Conservation (phyloP, 2,113 vertebrate genomes). For the Danio rerio region GRCz12tu NC_133184.1:51263501-51264000, state of each 20-base stretch:
- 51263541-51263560: neutral
- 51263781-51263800: neutral
- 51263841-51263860: neutral
- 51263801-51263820: neutral
- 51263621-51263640: neutral
- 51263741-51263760: neutral
- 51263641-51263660: neutral
- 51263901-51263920: constrained; percentile 1
- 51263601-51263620: neutral
- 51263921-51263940: neutral
- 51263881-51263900: neutral
- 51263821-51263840: constrained; percentile 7
- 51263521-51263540: too few relatives aligned
- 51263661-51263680: neutral
- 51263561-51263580: neutral
- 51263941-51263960: neutral
- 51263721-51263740: constrained; percentile 1
- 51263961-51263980: constrained; percentile 2
- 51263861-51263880: neutral
- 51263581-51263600: too few relatives aligned
- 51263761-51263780: neutral
- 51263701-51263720: neutral
- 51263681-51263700: neutral
- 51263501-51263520: neutral
- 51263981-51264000: constrained; percentile 21